A percentile compares a stretch with the other conserved stretches of the same genome.
Evolutionary conservation across 2,797 vertebrate species (phyloP).

Genomic region (Thripadectes ignobilis): DNA sequence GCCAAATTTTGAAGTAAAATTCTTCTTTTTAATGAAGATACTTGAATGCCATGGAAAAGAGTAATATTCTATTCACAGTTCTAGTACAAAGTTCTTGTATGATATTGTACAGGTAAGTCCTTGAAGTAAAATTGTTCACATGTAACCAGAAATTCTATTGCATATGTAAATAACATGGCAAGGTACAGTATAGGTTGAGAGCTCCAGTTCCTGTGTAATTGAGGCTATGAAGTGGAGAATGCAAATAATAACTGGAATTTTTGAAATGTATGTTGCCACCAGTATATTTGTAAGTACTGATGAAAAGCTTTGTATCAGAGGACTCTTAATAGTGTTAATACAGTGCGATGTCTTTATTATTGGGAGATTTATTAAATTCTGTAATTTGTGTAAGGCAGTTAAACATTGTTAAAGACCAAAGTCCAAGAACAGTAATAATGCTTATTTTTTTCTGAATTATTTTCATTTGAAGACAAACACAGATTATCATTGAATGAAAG

Average conservation of each 20-base stretch:
- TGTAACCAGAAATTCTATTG: neutral
- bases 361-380: neutral
- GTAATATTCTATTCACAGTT: neutral
- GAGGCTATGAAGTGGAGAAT: neutral
- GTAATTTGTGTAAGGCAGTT: neutral
- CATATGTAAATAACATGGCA: neutral
- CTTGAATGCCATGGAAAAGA: neutral
- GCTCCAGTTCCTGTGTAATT: neutral
- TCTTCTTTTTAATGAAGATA: neutral
- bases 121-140: neutral
- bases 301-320: neutral
- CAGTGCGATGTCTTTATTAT: neutral
- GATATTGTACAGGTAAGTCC: neutral
- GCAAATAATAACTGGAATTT: neutral
- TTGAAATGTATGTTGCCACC: neutral
- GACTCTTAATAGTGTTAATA: neutral
- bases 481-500: neutral
- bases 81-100: neutral
- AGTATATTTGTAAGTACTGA: neutral
- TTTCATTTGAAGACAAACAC: neutral
- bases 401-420: neutral
- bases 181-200: neutral
- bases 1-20: neutral
- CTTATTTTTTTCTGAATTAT: neutral
- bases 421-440: neutral